Conservation (phyloP, 2,888 invertebrate species). For the Mylabris sibirica region DNA sequence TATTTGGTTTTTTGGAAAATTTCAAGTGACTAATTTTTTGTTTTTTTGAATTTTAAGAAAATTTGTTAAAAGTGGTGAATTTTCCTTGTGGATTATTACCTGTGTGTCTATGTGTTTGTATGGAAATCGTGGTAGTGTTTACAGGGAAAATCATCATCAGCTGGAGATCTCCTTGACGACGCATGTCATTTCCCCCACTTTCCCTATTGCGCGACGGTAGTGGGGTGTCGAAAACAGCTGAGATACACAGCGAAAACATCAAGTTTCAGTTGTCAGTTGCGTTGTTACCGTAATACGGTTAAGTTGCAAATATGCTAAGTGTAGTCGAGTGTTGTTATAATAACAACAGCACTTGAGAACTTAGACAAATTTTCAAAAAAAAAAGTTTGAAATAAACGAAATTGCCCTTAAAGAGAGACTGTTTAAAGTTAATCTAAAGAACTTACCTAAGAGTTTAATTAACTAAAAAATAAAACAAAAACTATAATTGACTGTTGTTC, state of each 20-base stretch:
- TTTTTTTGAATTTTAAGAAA: no score
- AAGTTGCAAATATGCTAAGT: conserved; percentile 53
- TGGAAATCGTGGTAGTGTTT: conserved; percentile 15
- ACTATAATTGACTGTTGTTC: background rate
- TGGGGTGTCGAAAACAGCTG: conserved; percentile 58
- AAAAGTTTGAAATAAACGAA: conserved; percentile 14
- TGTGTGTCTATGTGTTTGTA: background rate
- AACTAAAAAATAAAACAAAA: no score
- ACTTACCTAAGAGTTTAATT: no score
- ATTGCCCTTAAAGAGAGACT: conserved; percentile 21
- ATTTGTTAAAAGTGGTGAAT: no score
- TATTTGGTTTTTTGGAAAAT: no score
- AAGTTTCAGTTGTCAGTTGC: conserved; percentile 68
- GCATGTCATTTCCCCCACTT: conserved; percentile 51
- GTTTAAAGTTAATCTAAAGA: conserved; percentile 18
- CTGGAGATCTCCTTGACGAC: conserved; percentile 48
- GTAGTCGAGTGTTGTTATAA: conserved; percentile 51
- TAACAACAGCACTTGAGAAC: conserved; percentile 51
- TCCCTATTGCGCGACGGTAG: conserved; percentile 35
- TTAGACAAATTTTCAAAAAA: conserved; percentile 51
- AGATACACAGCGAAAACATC: conserved; percentile 61
- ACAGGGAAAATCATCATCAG: conserved; percentile 48
- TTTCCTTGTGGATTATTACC: background rate
- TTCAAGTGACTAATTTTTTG: no score
- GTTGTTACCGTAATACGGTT: conserved; percentile 62